A percentile compares a stretch with the other conserved stretches of the same genome.
phyloP scores from a whole-genome alignment of 2,888 invertebrate species.

The Limnephilus rhombicus region DNA sequence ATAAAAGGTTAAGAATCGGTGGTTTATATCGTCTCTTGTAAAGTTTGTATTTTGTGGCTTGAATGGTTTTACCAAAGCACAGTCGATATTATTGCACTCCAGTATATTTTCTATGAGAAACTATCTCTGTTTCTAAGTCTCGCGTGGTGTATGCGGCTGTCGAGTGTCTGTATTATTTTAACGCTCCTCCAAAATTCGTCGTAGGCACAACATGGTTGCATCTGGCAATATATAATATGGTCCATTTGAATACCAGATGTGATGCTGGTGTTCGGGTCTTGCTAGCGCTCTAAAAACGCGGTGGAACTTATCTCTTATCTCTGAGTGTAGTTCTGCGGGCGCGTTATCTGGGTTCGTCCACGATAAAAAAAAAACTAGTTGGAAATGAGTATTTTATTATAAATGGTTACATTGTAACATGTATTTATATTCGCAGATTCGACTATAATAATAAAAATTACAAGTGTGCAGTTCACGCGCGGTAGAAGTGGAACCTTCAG shows the following conservation, averaged over 20 bases:
- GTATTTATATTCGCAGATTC: too few species aligned
- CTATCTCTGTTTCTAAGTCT: background rate
- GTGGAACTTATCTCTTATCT: background rate
- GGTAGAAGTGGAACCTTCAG: too few species aligned
- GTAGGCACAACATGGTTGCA: background rate
- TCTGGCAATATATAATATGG: background rate
- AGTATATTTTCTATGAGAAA: background rate
- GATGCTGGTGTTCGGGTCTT: background rate
- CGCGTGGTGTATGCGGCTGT: background rate
- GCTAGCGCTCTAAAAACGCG: background rate
- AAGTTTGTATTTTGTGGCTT: too few species aligned
- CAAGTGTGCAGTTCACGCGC: too few species aligned
- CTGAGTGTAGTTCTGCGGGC: background rate
- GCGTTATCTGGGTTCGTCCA: background rate
- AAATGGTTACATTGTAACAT: background rate
- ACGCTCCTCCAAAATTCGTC: background rate
- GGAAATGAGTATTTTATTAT: background rate
- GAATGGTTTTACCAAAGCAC: too few species aligned
- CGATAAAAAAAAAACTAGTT: background rate
- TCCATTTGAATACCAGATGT: slow-evolving; percentile 1
- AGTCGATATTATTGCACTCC: background rate
- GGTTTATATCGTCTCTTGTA: too few species aligned
- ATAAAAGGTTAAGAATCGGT: too few species aligned
- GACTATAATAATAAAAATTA: too few species aligned
- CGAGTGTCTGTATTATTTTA: background rate